Percentiles rank a stretch among this genome's conserved stretches.
phyloP scores from a whole-genome alignment of 2,797 vertebrate species.

The Karalla daura region DNA sequence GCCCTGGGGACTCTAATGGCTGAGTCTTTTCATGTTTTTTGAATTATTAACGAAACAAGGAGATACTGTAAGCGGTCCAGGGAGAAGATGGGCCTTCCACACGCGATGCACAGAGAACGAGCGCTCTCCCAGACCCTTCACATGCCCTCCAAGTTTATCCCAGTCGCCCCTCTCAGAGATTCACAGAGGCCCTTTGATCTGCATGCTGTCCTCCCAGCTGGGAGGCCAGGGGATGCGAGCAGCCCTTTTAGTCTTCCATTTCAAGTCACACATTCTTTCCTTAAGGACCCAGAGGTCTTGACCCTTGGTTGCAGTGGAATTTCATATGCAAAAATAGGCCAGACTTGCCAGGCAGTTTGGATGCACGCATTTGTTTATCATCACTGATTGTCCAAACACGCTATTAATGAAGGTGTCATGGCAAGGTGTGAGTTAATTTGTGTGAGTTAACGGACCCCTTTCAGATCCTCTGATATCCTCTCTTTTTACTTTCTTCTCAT shows the following conservation, averaged over 20 bases:
- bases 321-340: slow-evolving; percentile 73
- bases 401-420: slow-evolving; percentile 28
- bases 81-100: slow-evolving; percentile 31
- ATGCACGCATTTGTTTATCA: slow-evolving; percentile 40
- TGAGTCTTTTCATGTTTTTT: slow-evolving; percentile 36
- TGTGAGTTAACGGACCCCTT: not conserved
- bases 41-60: slow-evolving; percentile 60
- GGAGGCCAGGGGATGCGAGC: slow-evolving; percentile 59
- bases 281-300: slow-evolving; percentile 71
- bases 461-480: not conserved
- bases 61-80: slow-evolving; percentile 32
- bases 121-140: slow-evolving; percentile 50
- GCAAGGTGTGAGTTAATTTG: slow-evolving; percentile 22
- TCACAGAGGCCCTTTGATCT: slow-evolving; percentile 71
- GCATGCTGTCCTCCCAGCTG: slow-evolving; percentile 60
- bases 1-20: slow-evolving; percentile 35
- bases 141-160: slow-evolving; percentile 55
- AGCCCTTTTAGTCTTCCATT: slow-evolving; percentile 61
- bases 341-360: slow-evolving; percentile 47
- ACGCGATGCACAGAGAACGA: slow-evolving; percentile 32
- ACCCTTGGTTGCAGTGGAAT: slow-evolving; percentile 67
- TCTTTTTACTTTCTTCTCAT: slow-evolving; percentile 32
- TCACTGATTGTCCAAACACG: slow-evolving; percentile 28
- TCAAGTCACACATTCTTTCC: slow-evolving; percentile 77
- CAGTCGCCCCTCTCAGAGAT: slow-evolving; percentile 56